Evolutionary conservation across 2,888 invertebrate genomes (phyloP).

Genomic region (Sialis lutaria): DNA sequence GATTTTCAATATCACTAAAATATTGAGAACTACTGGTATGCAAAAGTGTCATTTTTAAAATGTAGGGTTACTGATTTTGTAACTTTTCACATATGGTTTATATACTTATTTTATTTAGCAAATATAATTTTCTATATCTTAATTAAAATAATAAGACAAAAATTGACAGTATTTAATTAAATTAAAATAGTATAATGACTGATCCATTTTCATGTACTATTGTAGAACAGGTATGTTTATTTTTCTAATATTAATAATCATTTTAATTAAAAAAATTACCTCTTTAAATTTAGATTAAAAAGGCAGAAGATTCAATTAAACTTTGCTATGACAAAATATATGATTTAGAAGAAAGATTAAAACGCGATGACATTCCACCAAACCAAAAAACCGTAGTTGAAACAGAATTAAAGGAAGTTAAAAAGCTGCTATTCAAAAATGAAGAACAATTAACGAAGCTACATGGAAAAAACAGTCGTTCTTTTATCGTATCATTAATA

Average conservation of each 20-base stretch:
- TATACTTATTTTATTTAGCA: too few relatives aligned
- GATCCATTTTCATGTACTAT: not conserved
- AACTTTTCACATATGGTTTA: too few relatives aligned
- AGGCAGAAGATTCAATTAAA: constrained; percentile 19
- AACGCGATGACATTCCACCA: constrained; percentile 13
- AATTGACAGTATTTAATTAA: too few relatives aligned
- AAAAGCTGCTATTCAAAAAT: constrained; percentile 19
- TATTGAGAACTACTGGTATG: too few relatives aligned
- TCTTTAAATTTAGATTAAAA: constrained; percentile 16
- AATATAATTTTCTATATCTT: too few relatives aligned
- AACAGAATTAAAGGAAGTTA: constrained; percentile 19
- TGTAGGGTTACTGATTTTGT: too few relatives aligned
- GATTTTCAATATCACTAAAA: too few relatives aligned
- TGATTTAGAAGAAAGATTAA: constrained; percentile 17
- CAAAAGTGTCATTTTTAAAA: too few relatives aligned
- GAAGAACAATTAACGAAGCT: constrained; percentile 19
- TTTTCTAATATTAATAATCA: too few relatives aligned
- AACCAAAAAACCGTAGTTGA: constrained; percentile 15
- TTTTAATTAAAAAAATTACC: too few relatives aligned
- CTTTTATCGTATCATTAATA: constrained; percentile 17
- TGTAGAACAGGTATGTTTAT: not conserved
- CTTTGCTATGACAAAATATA: constrained; percentile 17
- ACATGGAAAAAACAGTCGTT: constrained; percentile 18
- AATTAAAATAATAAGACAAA: too few relatives aligned
- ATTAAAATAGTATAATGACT: not conserved